Evolutionary conservation across 2,888 invertebrate species (phyloP).

Genomic region (Chrysotoxum bicinctum): DNA sequence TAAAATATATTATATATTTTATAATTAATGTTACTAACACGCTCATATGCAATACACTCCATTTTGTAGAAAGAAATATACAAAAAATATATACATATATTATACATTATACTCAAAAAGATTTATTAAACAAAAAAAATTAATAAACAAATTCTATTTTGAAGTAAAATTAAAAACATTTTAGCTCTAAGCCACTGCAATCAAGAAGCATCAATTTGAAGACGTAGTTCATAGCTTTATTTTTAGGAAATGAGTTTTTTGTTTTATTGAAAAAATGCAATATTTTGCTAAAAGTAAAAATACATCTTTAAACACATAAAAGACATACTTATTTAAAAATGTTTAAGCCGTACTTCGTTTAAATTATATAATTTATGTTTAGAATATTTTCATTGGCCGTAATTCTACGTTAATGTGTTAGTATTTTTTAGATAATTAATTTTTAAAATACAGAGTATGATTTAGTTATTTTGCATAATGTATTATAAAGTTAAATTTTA

Average conservation of each 20-base stretch:
- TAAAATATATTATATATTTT: constrained; percentile 49
- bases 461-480: constrained; percentile 9
- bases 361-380: constrained; percentile 67
- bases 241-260: constrained; percentile 19
- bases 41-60: constrained; percentile 70
- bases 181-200: constrained; percentile 68
- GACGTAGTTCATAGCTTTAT: constrained; percentile 38
- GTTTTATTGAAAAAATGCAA: neutral
- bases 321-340: constrained; percentile 37
- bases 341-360: constrained; percentile 40
- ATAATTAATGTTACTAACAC: constrained; percentile 50
- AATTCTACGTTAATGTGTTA: constrained; percentile 61
- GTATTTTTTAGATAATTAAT: constrained; percentile 44
- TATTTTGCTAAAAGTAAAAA: constrained; percentile 35
- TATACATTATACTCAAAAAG: constrained; percentile 28
- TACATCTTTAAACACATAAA: neutral
- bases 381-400: constrained; percentile 62
- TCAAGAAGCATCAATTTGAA: constrained; percentile 59
- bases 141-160: constrained; percentile 55
- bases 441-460: constrained; percentile 1
- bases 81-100: constrained; percentile 31
- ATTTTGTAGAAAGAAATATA: constrained; percentile 60
- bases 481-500: constrained; percentile 42
- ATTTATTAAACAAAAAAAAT: neutral
- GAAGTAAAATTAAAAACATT: constrained; percentile 27